Evolutionary conservation across 2,113 vertebrate species (phyloP), one percentile per base, ranked within the genome.

Genomic region (Tupaia tana): DNA sequence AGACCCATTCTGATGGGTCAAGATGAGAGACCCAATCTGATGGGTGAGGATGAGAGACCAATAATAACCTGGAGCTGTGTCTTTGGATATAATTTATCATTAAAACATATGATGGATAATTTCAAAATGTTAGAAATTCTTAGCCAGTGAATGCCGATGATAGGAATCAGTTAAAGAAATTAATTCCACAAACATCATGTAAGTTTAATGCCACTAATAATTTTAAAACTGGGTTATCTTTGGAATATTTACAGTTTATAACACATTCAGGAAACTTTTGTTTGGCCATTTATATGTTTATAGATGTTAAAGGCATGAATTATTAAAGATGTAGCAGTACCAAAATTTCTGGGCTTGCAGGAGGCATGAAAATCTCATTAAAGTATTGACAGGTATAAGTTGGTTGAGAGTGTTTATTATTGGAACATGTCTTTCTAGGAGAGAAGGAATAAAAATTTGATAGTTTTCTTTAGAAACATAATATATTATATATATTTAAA

Each of bases 1-100:
- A 67, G 56, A 6, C 43, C 69, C 88, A 80, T 31, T 93, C 9
- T 58, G 69, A 20, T 77, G 18, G 22, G 34, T 78, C 22, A 85
- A 86, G 43, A 74, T 43, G 43, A 43, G 43, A 43, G 43, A 43
- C 43, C 43, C 43, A 43, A 43, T 43, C 43, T 43, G 43, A 43
- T 43, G 15, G 15, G 52, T 80, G 18, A 84, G 82, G n/a, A 63
- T 43, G 43, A 95, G 67, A 85, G 25, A 43, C 52, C 24, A 77
- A 12, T 73, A 80, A 75, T 87, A 89, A 77, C 59, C 8, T 77
- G 25, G 22, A 4, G 0, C 9, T 67, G 0, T 90, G 56, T 64
- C 31, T 95, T 86, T 93, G 58, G 67, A 90, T 77, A 92, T 66
- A 93, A 94, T 89, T 85, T 94, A 43, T 56, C 67, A 94, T 80